Evolutionary conservation across 1,140 invertebrate genomes (phyloP).

Genomic region (Aricia agestis): DNA sequence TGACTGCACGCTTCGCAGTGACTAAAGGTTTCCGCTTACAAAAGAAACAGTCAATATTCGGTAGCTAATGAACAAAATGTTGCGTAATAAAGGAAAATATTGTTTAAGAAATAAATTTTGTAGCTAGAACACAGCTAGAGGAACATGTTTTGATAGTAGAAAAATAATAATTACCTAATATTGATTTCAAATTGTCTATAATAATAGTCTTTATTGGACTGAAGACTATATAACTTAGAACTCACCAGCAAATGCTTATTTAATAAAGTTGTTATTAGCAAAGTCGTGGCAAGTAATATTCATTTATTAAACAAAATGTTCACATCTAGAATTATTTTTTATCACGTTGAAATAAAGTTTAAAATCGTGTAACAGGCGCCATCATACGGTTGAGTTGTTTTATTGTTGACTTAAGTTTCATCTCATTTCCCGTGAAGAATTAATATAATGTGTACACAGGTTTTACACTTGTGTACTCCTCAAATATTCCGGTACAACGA

Average conservation of each 20-base stretch:
- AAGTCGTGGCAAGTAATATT: not conserved
- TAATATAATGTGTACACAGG: constrained; percentile 56
- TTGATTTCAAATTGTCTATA: no score
- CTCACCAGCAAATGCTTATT: not conserved
- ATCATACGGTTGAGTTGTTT: constrained; percentile 28
- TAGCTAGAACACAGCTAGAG: no score
- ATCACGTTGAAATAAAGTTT: constrained; percentile 18
- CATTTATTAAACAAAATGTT: not conserved
- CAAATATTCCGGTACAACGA: constrained; percentile 47
- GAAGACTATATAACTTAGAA: not conserved
- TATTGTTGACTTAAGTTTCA: constrained; percentile 53
- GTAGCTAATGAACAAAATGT: no score
- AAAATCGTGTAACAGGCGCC: constrained; percentile 17
- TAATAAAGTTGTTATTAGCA: not conserved
- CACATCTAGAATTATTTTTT: not conserved
- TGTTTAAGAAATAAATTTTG: no score
- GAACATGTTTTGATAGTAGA: no score
- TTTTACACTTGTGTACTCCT: constrained; percentile 47
- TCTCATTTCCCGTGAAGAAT: constrained; percentile 64
- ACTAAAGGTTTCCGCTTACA: constrained; percentile 7
- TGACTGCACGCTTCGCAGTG: not conserved
- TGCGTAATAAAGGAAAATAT: no score
- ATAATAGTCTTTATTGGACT: not conserved
- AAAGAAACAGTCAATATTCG: not conserved
- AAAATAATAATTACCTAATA: no score